Percentiles rank a stretch among this genome's conserved stretches.
These are phyloP conservation scores for Prosapia bicincta DNA, from an alignment of 2,888 invertebrate species.

Conservation along the genomic window DNA sequence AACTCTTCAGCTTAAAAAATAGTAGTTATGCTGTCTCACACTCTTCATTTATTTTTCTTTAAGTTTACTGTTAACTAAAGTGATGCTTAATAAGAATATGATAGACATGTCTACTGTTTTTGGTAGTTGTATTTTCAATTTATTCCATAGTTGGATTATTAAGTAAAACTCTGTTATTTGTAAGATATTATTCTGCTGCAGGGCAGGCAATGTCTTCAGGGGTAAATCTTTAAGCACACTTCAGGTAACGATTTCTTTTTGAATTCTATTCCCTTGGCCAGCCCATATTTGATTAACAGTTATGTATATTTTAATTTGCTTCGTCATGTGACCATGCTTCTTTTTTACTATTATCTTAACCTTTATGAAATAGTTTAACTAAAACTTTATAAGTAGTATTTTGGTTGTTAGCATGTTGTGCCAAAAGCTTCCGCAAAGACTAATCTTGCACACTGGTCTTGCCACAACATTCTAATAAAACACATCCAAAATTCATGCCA, in stretches of 20 bases:
- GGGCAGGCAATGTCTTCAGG: neutral
- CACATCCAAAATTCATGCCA: constrained; percentile 31
- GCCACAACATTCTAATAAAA: constrained; percentile 37
- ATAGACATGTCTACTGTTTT: neutral
- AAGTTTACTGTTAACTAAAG: neutral
- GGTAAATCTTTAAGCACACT: neutral
- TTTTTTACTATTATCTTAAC: constrained; percentile 19
- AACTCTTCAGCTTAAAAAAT: constrained; percentile 24
- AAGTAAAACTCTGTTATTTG: too few species aligned
- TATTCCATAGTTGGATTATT: too few species aligned
- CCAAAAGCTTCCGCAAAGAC: constrained; percentile 34
- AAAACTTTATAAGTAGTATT: constrained; percentile 15
- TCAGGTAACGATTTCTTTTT: neutral
- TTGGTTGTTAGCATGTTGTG: constrained; percentile 39
- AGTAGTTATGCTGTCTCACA: constrained; percentile 8
- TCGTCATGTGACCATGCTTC: constrained; percentile 39
- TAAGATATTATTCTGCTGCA: neutral
- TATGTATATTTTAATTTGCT: constrained; percentile 31
- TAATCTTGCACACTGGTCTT: constrained; percentile 31
- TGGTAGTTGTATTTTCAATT: neutral
- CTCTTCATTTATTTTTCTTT: neutral
- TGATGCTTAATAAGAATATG: neutral
- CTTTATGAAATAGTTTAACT: neutral
- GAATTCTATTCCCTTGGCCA: neutral
- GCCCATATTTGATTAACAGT: constrained; percentile 6